Evolutionary conservation across 2,888 invertebrate genomes (phyloP), one percentile per base, ranked within the genome.

Genomic region (Ormyrus nitidulus): DNA sequence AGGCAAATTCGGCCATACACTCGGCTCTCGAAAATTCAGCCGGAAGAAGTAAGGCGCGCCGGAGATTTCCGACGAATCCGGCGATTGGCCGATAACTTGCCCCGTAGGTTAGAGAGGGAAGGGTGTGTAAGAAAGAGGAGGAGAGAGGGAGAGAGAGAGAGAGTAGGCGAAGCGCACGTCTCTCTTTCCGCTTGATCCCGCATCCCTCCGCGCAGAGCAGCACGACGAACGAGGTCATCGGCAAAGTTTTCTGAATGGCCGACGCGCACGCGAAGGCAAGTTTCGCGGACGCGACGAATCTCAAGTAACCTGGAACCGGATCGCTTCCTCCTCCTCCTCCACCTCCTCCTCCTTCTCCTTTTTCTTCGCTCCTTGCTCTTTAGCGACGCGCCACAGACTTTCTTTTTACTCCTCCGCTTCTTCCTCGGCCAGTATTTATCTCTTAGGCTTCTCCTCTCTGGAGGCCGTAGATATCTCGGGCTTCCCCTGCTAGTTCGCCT

Each of bases 201-300:
- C 71, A 58, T 48, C 9, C 13, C 46, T 34, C 19, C 4, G 34
- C 34, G 34, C 34, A 34, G 34, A 34, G 34, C 34, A 34, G 34
- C 34, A 54, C 19, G n/a, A 54, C 51, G 74, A 78, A 81, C 66
- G 66, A 78, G 78, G 75, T 78, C 81, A 81, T 81, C 71, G 71
- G 34, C 78, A 81, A 81, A 81, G 51, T 81, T 81, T 75, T 66
- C 74, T 53, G 44, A 81, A 81, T 74, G 77, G 73, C 66, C 77
- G 54, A 68, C 9, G 49, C 66, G 66, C 58, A 64, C 65, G 54
- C 54, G 69, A 13, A 58, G 13, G 9, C 49, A 71, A 65, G 13
- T 77, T 71, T 44, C 71, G 56, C 70, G 80, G 64, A 70, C 70
- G 68, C 70, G 69, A 81, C 64, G 80, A 81, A 81, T 81, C 77